phyloP scores from a whole-genome alignment of 2,888 invertebrate species.

The Cephus rjabovi region DNA sequence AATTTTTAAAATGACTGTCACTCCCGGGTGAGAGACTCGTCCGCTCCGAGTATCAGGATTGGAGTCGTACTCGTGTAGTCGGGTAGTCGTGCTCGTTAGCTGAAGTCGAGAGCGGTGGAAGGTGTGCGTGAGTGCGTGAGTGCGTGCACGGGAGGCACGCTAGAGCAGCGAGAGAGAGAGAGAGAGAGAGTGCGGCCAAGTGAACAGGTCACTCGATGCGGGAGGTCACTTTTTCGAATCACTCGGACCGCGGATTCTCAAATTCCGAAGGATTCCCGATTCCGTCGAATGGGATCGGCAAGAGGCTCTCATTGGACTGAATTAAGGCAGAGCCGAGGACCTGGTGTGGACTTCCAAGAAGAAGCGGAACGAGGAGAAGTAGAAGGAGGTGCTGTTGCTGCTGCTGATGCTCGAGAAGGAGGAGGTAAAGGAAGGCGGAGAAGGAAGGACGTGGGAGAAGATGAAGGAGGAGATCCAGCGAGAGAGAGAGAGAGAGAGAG shows the following conservation, averaged over 20 bases:
- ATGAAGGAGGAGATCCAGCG: constrained; percentile 25
- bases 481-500: constrained; percentile 15
- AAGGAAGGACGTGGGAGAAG: constrained; percentile 19
- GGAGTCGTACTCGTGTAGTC: not conserved
- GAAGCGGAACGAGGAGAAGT: constrained; percentile 39
- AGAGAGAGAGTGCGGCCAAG: not conserved
- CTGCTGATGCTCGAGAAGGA: constrained; percentile 36
- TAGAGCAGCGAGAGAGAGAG: constrained; percentile 9
- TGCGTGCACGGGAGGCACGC: constrained; percentile 13
- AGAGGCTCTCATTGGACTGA: constrained; percentile 60
- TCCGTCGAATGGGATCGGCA: constrained; percentile 47
- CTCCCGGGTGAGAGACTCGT: not conserved
- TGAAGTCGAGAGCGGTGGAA: not conserved
- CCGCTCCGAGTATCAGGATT: not conserved
- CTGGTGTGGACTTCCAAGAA: constrained; percentile 16
- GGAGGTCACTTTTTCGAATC: constrained; percentile 15
- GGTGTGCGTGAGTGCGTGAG: not conserved
- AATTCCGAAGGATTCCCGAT: constrained; percentile 12
- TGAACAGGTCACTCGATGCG: not conserved
- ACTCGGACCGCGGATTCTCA: constrained; percentile 25
- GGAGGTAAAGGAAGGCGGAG: constrained; percentile 19
- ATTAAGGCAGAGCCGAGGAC: constrained; percentile 57
- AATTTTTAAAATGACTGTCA: not conserved
- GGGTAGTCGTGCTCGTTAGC: not conserved
- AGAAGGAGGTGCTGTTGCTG: constrained; percentile 42